Evolutionary conservation across 2,113 vertebrate genomes (phyloP).

Genomic region (Taurulus bubalis): DNA sequence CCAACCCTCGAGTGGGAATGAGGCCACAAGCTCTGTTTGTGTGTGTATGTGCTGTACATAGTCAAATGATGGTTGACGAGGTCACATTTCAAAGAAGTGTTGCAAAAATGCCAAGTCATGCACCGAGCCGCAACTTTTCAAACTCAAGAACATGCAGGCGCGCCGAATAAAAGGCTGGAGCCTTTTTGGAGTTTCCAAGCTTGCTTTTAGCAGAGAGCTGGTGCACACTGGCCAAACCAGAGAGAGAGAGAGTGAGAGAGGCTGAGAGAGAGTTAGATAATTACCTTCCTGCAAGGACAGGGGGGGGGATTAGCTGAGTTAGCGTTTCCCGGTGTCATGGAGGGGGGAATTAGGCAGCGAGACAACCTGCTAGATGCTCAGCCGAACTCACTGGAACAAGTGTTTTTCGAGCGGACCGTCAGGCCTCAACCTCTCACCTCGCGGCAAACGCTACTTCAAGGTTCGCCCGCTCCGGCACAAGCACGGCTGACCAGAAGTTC

Average conservation of each 20-base stretch:
- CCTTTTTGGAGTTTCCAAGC: not conserved
- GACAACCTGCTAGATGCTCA: constrained; percentile 48
- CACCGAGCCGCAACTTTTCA: constrained; percentile 17
- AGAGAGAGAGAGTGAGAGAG: not conserved
- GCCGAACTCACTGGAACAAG: constrained; percentile 9
- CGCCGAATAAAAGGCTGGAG: not conserved
- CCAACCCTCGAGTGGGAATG: constrained; percentile 36
- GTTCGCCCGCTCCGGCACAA: not conserved
- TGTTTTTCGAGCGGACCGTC: not conserved
- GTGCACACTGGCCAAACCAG: constrained; percentile 11
- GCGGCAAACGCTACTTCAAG: not conserved
- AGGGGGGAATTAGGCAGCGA: constrained; percentile 46
- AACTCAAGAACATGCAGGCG: not conserved
- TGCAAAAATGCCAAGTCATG: constrained; percentile 16
- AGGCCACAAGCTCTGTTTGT: constrained; percentile 44
- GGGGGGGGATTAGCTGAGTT: constrained; percentile 68
- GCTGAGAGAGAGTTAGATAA: constrained; percentile 41
- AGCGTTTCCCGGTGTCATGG: constrained; percentile 53
- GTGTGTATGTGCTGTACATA: constrained; percentile 25
- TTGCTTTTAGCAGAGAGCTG: constrained; percentile 24
- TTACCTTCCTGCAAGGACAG: constrained; percentile 57
- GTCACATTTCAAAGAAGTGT: constrained; percentile 49
- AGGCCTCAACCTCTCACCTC: constrained; percentile 10
- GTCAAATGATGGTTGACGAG: constrained; percentile 38
- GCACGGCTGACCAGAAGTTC: constrained; percentile 9